Conservation (phyloP, 2,113 vertebrate species). For the Malurus cyaneus region DNA sequence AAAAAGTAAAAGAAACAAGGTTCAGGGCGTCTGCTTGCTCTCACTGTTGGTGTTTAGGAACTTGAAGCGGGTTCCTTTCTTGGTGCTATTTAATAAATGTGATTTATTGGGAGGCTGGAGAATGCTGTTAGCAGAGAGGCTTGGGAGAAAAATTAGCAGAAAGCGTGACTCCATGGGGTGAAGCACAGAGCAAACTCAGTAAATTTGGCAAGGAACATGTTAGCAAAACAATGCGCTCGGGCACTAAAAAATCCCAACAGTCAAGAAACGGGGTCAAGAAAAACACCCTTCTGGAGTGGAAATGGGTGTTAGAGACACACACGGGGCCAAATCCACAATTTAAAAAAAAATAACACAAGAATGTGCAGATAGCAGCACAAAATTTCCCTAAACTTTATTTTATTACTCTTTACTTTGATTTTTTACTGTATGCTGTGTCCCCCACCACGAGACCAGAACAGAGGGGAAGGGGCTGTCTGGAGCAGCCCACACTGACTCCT, state of each 20-base stretch:
- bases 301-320: not conserved
- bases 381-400: not conserved
- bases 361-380: not conserved
- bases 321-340: not conserved
- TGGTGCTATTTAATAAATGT: not conserved
- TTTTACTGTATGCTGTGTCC: rapidly evolving
- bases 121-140: not conserved
- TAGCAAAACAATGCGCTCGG: not conserved
- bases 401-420: not conserved
- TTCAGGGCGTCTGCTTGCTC: not conserved
- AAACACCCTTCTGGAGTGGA: not conserved
- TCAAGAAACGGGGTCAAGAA: not conserved
- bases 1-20: not conserved
- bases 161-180: not conserved
- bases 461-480: not conserved
- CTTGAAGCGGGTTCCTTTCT: not conserved
- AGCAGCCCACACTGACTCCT: rapidly evolving
- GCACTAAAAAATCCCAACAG: not conserved
- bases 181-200: not conserved
- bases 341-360: not conserved
- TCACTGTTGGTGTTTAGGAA: not conserved
- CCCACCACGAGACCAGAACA: rapidly evolving
- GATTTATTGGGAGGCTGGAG: not conserved
- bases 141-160: not conserved
- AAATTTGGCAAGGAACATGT: not conserved